Conservation (phyloP, 2,113 vertebrate genomes). For the human (Homo sapiens) region GRCh38 chr13:60728001-60728500, state of each 20-base stretch:
- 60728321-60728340: neutral
- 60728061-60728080: too few relatives aligned
- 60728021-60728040: too few relatives aligned
- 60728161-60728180: too few relatives aligned
- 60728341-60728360: neutral
- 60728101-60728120: too few relatives aligned
- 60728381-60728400: neutral
- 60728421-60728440: conserved; percentile 18
- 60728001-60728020: too few relatives aligned
- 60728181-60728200: too few relatives aligned
- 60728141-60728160: too few relatives aligned
- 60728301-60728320: neutral
- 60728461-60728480: neutral
- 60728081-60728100: too few relatives aligned
- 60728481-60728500: conserved; percentile 57
- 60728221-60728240: neutral
- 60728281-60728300: neutral
- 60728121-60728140: too few relatives aligned
- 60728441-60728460: conserved; percentile 24
- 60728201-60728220: neutral
- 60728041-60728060: too few relatives aligned
- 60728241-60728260: neutral
- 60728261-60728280: neutral
- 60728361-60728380: neutral
- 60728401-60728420: neutral